These are phyloP conservation scores for Struthio camelus DNA, from an alignment of 2,113 vertebrate genomes.

Conservation along the genomic window DNA sequence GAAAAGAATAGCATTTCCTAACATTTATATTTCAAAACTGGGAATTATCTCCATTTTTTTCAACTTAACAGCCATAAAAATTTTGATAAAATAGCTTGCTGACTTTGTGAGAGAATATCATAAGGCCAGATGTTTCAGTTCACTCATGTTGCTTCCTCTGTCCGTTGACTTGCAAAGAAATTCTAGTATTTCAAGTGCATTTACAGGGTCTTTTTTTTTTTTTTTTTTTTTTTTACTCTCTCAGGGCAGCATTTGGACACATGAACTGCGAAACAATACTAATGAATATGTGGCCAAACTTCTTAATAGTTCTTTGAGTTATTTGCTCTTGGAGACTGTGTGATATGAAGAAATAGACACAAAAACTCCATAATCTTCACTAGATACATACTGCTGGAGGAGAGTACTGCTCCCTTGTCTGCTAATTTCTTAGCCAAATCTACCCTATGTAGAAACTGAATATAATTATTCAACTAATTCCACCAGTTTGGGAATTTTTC, in stretches of 20 bases:
- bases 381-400: not conserved
- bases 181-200: not conserved
- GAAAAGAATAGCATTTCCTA: not conserved
- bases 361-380: not conserved
- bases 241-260: not conserved
- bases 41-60: not conserved
- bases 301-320: not conserved
- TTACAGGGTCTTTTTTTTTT: not conserved
- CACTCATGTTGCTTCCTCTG: not conserved
- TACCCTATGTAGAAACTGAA: not conserved
- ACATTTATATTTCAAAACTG: not conserved
- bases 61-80: not conserved
- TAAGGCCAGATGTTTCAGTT: not conserved
- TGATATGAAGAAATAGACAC: not conserved
- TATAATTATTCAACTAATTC: not conserved
- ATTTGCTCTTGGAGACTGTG: not conserved
- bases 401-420: not conserved
- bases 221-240: not conserved
- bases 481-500: not conserved
- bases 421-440: not conserved
- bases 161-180: not conserved
- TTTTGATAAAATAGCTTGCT: not conserved
- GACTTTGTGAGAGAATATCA: not conserved
- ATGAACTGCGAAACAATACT: not conserved
- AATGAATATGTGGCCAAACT: not conserved